Evolutionary conservation across 2,797 vertebrate species (phyloP), one percentile per base, ranked within the genome.

Genomic region (Ammospiza maritima): DNA sequence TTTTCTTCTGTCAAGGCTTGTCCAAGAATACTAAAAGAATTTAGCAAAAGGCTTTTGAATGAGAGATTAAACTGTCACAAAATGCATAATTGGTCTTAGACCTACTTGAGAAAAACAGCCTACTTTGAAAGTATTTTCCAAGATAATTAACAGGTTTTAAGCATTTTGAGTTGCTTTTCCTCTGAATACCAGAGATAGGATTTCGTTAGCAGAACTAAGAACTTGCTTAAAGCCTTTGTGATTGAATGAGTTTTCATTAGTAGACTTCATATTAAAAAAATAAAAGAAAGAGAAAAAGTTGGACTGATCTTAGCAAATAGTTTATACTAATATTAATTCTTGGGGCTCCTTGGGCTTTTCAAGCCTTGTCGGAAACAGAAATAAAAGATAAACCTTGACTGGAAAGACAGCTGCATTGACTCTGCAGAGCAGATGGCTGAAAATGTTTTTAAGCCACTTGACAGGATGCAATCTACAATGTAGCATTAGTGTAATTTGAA

Each of bases 401-500:
- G 29, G 27, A 75, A 90, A 61, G n/a, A 50, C 45, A 71, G 38
- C 25, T 81, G 38, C 20, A 44, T 45, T 87, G 34, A 76, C 72
- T 94, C 48, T 79, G 44, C 54, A 66, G 85, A 90, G 45, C 85
- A 89, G 73, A 82, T 93, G 75, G 61, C 71, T 83, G 48, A 51
- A 89, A 85, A 75, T 77, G 53, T 90, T 36, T 61, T 96, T 94
- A 73, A 88, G 84, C 86, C 45, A 88, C 47, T 93, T 96, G 85
- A 87, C 95, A 96, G 50, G 19, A 77, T 90, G 53, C n/a, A 82
- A 81, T 91, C 57, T 76, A 95, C 62, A 95, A 48, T 85, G 84
- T 75, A 94, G 74, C 85, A 79, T 93, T 94, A 92, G 62, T 89
- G 51, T 45, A 89, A 90, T 89, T 73, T 95, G 89, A 93, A 95